phyloP scores from a whole-genome alignment of 2,888 invertebrate species.

The Coecobrya sp. region DNA sequence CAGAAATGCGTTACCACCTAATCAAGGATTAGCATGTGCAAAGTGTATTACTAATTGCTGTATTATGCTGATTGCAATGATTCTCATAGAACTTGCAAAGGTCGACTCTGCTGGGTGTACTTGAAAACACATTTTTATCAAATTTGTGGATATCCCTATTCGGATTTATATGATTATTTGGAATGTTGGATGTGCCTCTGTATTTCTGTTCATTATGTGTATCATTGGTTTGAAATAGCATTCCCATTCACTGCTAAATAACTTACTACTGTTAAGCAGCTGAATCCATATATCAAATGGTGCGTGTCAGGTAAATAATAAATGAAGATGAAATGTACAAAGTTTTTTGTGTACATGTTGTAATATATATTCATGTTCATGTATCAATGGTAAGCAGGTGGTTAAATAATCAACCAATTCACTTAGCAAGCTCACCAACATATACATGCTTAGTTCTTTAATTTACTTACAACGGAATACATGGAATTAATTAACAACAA shows the following conservation, averaged over 20 bases:
- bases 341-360: too few species aligned
- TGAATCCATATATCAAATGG: too few species aligned
- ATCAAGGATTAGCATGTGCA: slow-evolving; percentile 66
- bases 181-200: too few species aligned
- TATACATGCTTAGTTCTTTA: not conserved
- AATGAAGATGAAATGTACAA: too few species aligned
- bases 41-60: slow-evolving; percentile 47
- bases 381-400: too few species aligned
- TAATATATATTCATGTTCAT: too few species aligned
- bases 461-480: not conserved
- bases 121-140: slow-evolving; percentile 42
- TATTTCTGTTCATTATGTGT: too few species aligned
- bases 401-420: too few species aligned
- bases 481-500: not conserved
- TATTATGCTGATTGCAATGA: slow-evolving; percentile 42
- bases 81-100: slow-evolving; percentile 43
- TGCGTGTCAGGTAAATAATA: not conserved
- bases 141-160: not conserved
- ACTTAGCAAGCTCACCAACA: not conserved
- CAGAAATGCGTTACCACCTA: slow-evolving; percentile 16
- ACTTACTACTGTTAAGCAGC: too few species aligned
- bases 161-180: not conserved
- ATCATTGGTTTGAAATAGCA: too few species aligned
- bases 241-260: too few species aligned
- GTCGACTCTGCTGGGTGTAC: slow-evolving; percentile 65